A percentile compares a stretch with the other conserved stretches of the same genome.
phyloP scores from a whole-genome alignment of 2,888 invertebrate species.

The Charanyca ferruginea region DNA sequence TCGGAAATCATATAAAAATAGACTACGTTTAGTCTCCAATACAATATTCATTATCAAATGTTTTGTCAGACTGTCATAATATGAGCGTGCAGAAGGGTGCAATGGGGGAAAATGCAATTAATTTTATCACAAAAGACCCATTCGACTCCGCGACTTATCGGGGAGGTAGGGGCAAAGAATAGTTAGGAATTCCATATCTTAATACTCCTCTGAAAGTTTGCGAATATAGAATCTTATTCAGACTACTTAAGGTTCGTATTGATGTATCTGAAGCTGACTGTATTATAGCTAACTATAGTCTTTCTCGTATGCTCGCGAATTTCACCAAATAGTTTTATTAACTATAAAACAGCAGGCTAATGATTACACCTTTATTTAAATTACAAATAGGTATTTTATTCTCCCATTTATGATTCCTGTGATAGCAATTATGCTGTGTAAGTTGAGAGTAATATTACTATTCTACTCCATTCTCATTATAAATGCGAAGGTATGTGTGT shows the following conservation, averaged over 20 bases:
- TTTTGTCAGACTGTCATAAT: slow-evolving; percentile 65
- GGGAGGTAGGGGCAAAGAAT: slow-evolving; percentile 64
- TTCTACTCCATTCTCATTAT: no score
- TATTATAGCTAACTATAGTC: not conserved
- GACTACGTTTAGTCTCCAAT: slow-evolving; percentile 22
- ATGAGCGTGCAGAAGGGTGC: slow-evolving; percentile 71
- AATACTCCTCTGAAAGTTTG: slow-evolving; percentile 27
- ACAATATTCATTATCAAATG: slow-evolving; percentile 59
- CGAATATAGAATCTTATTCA: slow-evolving; percentile 40
- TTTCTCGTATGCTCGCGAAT: slow-evolving; percentile 18
- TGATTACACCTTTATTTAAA: slow-evolving; percentile 13
- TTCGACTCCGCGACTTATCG: slow-evolving; percentile 68
- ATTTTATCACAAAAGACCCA: slow-evolving; percentile 85
- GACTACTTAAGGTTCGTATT: slow-evolving; percentile 34
- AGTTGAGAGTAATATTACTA: not conserved
- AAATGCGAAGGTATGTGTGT: no score
- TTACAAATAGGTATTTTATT: not conserved
- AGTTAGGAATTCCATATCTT: slow-evolving; percentile 68
- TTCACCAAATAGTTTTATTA: slow-evolving; percentile 57
- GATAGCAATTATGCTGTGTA: not conserved
- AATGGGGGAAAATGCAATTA: slow-evolving; percentile 86
- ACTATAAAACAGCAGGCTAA: slow-evolving; percentile 30
- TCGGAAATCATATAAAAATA: slow-evolving; percentile 43
- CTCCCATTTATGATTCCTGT: not conserved
- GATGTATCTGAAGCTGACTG: not conserved